Percentiles rank a stretch among this genome's conserved stretches.
phyloP scores from a whole-genome alignment of 2,797 vertebrate species.

The Betta splendens region DNA sequence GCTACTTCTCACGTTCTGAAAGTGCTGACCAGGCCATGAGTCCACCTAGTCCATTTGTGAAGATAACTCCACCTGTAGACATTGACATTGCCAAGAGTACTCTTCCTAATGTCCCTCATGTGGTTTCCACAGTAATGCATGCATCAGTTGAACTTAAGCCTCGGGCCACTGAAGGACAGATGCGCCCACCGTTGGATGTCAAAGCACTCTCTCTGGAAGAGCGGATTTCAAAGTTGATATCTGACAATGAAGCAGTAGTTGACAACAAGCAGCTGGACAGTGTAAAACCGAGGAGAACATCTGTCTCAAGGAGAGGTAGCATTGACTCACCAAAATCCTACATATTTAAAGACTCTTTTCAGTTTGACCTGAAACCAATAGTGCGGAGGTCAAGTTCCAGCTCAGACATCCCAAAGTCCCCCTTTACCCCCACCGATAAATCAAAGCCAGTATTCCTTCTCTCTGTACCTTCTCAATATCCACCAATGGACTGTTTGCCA shows the following conservation, averaged over 20 bases:
- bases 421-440: constrained; percentile 97
- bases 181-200: constrained; percentile 91
- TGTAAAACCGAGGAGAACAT: constrained; percentile 98
- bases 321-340: constrained; percentile 99
- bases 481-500: constrained; percentile 93
- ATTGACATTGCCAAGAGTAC: constrained; percentile 84
- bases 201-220: constrained; percentile 97
- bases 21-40: constrained; percentile 97
- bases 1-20: constrained; percentile 98
- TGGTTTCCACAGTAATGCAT: constrained; percentile 82
- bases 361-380: constrained; percentile 97
- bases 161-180: constrained; percentile 80
- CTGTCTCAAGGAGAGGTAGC: constrained; percentile 95
- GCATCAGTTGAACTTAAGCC: constrained; percentile 82
- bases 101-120: constrained; percentile 67
- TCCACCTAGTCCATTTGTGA: constrained; percentile 91
- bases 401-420: constrained; percentile 98
- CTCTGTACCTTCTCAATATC: constrained; percentile 90
- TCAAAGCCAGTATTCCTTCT: constrained; percentile 97
- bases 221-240: constrained; percentile 97
- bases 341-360: constrained; percentile 99
- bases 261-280: constrained; percentile 98
- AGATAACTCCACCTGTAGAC: constrained; percentile 85
- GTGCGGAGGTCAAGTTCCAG: constrained; percentile 96
- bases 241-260: constrained; percentile 97